Conservation (phyloP, 2,797 vertebrate genomes). For the Mus spretus region DNA sequence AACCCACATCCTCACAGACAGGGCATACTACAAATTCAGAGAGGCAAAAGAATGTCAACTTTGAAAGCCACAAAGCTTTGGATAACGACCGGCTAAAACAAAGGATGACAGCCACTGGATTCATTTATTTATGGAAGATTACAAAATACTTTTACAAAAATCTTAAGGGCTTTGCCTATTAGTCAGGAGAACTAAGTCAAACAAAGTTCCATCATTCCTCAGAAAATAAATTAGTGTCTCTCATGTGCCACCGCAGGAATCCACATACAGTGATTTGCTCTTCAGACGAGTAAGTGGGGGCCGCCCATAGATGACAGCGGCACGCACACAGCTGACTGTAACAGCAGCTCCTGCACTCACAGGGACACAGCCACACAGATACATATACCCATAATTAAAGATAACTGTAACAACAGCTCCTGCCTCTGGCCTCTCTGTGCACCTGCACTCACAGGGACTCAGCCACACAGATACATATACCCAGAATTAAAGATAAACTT, state of each 20-base stretch:
- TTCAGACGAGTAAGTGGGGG: neutral
- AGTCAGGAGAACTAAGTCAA: constrained; percentile 37
- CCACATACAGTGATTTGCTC: neutral
- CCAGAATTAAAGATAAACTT: neutral
- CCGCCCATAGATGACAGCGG: neutral
- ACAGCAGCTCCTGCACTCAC: neutral
- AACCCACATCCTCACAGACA: neutral
- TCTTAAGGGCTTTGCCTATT: constrained; percentile 46
- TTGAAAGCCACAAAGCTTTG: constrained; percentile 14
- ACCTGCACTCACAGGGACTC: neutral
- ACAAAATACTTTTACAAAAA: constrained; percentile 46
- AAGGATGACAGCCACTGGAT: neutral
- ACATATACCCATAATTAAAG: neutral
- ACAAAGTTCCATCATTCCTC: constrained; percentile 10
- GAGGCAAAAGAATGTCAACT: neutral
- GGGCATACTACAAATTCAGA: neutral
- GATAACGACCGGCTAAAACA: constrained; percentile 44
- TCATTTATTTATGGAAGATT: constrained; percentile 51
- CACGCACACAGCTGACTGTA: neutral
- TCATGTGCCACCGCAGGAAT: neutral
- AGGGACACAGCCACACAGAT: neutral
- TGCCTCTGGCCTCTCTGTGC: too few relatives aligned
- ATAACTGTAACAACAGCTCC: neutral
- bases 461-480: too few relatives aligned
- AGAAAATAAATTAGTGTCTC: constrained; percentile 17